Evolutionary conservation across 2,888 invertebrate species (phyloP).

Genomic region (Agrotis exclamationis): DNA sequence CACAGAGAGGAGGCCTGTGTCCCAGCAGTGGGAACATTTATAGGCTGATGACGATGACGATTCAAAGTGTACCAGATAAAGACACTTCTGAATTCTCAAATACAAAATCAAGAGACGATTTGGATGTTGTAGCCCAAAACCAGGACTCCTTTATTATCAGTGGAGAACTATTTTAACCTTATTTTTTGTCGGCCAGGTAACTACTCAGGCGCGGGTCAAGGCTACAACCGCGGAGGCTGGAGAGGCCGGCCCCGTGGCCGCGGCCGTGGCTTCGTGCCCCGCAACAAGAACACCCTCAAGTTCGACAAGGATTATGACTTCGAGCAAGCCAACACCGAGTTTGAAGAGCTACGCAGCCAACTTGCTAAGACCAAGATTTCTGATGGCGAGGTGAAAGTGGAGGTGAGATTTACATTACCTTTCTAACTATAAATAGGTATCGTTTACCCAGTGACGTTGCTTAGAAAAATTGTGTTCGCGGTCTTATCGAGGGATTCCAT

Average conservation of each 20-base stretch:
- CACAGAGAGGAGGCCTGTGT: too few relatives aligned
- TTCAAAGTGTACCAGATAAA: too few relatives aligned
- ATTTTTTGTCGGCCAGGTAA: conserved; percentile 31
- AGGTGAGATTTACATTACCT: conserved; percentile 76
- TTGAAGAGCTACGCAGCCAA: conserved; percentile 97
- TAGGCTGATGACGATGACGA: too few relatives aligned
- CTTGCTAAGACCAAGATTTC: conserved; percentile 96
- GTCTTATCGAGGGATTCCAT: background rate
- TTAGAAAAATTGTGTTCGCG: conserved; percentile 1
- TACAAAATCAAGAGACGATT: background rate
- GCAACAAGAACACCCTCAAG: conserved; percentile 94
- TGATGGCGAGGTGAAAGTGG: conserved; percentile 89
- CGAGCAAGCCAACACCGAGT: conserved; percentile 99
- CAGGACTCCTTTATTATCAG: too few relatives aligned
- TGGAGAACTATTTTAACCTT: too few relatives aligned
- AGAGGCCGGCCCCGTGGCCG: conserved; percentile 85
- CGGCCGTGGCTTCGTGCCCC: conserved; percentile 86
- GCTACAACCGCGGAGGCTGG: conserved; percentile 89
- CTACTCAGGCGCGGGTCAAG: conserved; percentile 73
- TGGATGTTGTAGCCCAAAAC: background rate
- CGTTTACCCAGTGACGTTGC: background rate
- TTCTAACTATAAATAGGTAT: background rate
- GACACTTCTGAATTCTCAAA: too few relatives aligned
- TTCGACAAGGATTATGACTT: conserved; percentile 99
- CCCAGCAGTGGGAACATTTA: too few relatives aligned